These are phyloP conservation scores for Cephalophus harveyi DNA, from an alignment of 2,113 vertebrate genomes.

Conservation along the genomic window DNA sequence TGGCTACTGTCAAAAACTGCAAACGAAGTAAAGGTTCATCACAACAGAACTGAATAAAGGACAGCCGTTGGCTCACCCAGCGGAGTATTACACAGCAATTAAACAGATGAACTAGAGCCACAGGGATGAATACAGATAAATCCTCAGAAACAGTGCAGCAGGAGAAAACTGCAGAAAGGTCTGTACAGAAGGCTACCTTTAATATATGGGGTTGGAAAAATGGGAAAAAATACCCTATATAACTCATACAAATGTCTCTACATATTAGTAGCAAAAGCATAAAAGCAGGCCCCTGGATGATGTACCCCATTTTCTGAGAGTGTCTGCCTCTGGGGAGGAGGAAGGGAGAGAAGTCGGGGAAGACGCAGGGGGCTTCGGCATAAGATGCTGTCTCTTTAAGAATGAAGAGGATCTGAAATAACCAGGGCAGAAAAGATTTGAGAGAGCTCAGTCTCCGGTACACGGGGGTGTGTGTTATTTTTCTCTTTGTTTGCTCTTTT, in stretches of 20 bases:
- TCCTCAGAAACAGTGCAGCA: not conserved
- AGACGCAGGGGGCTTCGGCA: not conserved
- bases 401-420: not conserved
- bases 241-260: not conserved
- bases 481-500: not conserved
- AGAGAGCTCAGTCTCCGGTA: not conserved
- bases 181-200: not conserved
- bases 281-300: not conserved
- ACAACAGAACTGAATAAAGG: fast-evolving
- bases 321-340: not conserved
- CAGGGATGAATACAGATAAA: too few species aligned
- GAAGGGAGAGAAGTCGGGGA: too few species aligned
- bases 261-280: not conserved
- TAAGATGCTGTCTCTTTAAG: not conserved
- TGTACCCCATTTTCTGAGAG: not conserved
- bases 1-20: not conserved
- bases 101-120: not conserved
- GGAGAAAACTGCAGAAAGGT: not conserved
- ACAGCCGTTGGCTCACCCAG: fast-evolving
- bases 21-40: not conserved
- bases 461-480: not conserved
- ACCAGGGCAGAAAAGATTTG: not conserved
- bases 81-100: not conserved
- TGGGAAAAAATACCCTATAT: not conserved
- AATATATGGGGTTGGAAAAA: fast-evolving